Evolutionary conservation across 2,888 invertebrate genomes (phyloP).

Genomic region (Linyphia triangularis): DNA sequence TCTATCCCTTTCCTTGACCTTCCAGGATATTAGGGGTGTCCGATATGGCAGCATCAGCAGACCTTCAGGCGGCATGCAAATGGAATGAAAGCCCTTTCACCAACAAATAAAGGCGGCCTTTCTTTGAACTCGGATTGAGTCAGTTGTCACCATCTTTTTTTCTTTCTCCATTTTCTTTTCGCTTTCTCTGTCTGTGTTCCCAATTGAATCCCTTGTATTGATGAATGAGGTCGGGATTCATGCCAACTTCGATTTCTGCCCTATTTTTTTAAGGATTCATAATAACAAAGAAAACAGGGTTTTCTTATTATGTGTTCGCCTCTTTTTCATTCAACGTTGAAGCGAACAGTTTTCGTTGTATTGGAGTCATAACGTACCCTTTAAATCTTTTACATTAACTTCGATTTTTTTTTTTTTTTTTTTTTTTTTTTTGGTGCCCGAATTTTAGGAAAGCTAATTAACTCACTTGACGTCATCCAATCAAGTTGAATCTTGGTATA

Average conservation of each 20-base stretch:
- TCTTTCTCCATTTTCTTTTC: neutral
- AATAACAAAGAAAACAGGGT: neutral
- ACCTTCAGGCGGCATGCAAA: conserved; percentile 25
- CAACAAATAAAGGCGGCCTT: conserved; percentile 39
- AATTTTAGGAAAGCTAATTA: no score
- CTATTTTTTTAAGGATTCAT: neutral
- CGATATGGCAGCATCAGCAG: neutral
- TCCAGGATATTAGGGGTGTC: neutral
- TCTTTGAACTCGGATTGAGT: conserved; percentile 8
- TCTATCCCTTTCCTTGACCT: conserved; percentile 15
- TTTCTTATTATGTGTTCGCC: no score
- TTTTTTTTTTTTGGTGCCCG: no score
- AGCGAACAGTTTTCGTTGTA: no score
- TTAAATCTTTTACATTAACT: no score
- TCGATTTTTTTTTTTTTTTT: no score
- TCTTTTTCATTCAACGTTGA: no score
- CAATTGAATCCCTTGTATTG: conserved; percentile 23
- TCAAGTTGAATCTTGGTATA: no score
- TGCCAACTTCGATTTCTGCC: conserved; percentile 29
- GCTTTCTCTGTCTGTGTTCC: neutral
- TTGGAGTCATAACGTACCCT: no score
- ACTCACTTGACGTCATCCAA: no score
- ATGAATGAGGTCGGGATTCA: conserved; percentile 24
- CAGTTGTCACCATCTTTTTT: neutral
- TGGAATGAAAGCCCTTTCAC: conserved; percentile 14